Evolutionary conservation across 1,140 invertebrate genomes (phyloP), one percentile per base, ranked within the genome.

Genomic region (Anoplophora glabripennis): DNA sequence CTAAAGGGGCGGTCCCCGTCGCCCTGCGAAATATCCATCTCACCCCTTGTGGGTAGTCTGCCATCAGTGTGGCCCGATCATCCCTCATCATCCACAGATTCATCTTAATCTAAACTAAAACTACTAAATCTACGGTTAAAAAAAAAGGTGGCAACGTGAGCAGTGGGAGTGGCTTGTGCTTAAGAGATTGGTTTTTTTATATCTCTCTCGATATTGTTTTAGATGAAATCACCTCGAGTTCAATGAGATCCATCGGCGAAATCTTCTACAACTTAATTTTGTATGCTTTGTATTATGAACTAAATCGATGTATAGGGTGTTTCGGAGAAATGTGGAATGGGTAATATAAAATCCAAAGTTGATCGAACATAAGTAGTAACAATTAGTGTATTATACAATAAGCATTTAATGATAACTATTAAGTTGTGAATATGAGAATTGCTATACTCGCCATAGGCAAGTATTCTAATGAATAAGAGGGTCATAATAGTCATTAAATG

Each of bases 1-100:
- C 67, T 73, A 48, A 63, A 58, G 57, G 73, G 70, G 69, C 70
- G 72, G 38, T 65, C 68, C 33, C 56, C 62, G 51, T 67, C 70
- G 65, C 68, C 69, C 68, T 61, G 55, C 33, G 41, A 64, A 21
- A 41, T 62, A 18, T 44, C 46, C 28, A 45, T 52, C 46, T 37
- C 52, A 21, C 44, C 64, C 17, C 49, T 64, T 44, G 49, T 56
- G 34, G 56, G 56, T 46, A 68, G 63, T 63, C 57, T 71, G 54
- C 68, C 68, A 57, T 61, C 64, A 3, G 52, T 67, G 52, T 68
- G 65, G 64, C 63, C 57, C 53, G 62, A 62, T 28, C 9, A 28
- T 14, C 38, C 52, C 35, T 54, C 52, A 28, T 12, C 47, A 14
- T 46, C 44, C 11, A 18, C 7, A 18, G 44, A 46, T 46, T 18